Evolutionary conservation across 2,888 invertebrate species (phyloP), one percentile per base, ranked within the genome.

Genomic region (Congeria kusceri): DNA sequence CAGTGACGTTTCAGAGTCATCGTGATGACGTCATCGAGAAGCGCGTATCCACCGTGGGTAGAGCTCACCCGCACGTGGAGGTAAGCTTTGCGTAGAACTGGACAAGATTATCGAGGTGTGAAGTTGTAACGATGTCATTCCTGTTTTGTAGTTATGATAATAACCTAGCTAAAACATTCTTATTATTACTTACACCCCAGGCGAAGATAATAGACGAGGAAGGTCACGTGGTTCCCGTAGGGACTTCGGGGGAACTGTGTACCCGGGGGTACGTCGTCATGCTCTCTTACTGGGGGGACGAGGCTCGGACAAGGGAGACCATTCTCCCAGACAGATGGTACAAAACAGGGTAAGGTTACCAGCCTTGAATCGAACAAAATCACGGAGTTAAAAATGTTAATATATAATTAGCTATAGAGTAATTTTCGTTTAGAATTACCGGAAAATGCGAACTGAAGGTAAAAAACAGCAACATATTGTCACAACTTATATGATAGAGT

Each of bases 261-360:
- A 94, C 96, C 0, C 94, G 97, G 29, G 97, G 97, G 0, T 97
- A 97, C 93, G 94, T 93, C 76, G 95, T 94, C n/a, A 97, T 98
- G 96, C 93, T 96, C 61, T 95, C 96, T 29, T 98, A 98, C 93
- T 98, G 96, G 96, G 95, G 95, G 18, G 97, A 97, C 80, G 95
- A 95, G 1, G 95, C 95, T 77, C 96, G 96, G 92, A 98, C 97
- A 0, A 94, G 92, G 28, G 95, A 96, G 86, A 95, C 95, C 0
- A 93, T 97, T 2, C 95, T 95, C 5, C 89, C 94, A 23, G 96
- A 96, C 77, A 95, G 96, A 29, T 98, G 98, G 98, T 94, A 97
- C 27, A 95, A 95, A 88, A 32, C 32, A 3, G 39, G 39, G 3
- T 39, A 39, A 39, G 39, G 13, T 11, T 7, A 39, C 39, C 9